These are phyloP conservation scores for Casuarius casuarius DNA, from an alignment of 2,113 vertebrate genomes.

Conservation along the genomic window DNA sequence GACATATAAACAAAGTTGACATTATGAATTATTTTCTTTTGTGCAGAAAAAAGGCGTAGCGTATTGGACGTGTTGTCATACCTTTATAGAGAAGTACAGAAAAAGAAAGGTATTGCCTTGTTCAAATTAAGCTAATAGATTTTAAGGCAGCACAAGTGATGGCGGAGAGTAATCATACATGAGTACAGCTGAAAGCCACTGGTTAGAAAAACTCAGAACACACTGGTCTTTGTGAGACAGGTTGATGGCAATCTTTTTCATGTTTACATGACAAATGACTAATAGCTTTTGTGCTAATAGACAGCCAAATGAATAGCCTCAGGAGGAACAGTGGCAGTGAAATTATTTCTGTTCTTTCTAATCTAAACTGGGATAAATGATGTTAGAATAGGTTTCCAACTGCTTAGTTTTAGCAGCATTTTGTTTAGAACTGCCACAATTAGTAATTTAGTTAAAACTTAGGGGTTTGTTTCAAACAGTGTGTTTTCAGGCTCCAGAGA, in stretches of 20 bases:
- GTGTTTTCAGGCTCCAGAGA: not conserved
- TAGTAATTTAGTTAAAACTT: not conserved
- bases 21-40: conserved; percentile 25
- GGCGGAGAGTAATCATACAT: not conserved
- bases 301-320: not conserved
- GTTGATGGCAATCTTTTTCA: not conserved
- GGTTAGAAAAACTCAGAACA: not conserved
- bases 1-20: not conserved
- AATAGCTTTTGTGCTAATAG: not conserved
- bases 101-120: conserved; percentile 61
- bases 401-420: not conserved
- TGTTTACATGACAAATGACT: conserved; percentile 24
- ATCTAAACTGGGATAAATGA: not conserved
- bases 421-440: not conserved
- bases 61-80: not conserved
- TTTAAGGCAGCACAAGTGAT: not conserved
- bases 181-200: not conserved
- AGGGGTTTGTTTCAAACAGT: not conserved
- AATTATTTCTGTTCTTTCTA: not conserved
- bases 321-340: not conserved
- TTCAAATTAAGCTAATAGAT: conserved; percentile 10
- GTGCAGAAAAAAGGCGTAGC: conserved; percentile 35
- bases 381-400: not conserved
- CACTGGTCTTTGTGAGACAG: not conserved
- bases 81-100: not conserved